Evolutionary conservation across 2,888 invertebrate species (phyloP), one percentile per base, ranked within the genome.

Genomic region (Dryocosmus kuriphilus): DNA sequence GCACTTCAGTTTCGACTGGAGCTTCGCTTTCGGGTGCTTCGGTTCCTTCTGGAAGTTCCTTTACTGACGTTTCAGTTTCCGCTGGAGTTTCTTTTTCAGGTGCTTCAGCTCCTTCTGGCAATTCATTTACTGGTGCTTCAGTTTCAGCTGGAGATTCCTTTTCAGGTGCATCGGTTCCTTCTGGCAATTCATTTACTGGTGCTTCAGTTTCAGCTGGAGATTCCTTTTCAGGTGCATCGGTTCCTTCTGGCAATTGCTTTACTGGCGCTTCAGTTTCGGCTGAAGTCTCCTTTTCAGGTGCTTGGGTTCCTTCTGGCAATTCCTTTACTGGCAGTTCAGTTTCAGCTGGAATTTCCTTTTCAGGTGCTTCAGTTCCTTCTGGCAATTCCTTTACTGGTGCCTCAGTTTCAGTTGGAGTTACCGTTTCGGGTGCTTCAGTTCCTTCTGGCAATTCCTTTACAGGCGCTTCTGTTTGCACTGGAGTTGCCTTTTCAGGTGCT

Each of bases 21-120:
- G 80, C 76, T 83, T 84, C 80, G 76, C 82, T 79, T 55, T 79
- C 74, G n/a, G n/a, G n/a, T 63, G 46, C 78, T 79, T 60, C 80
- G 81, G 75, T 61, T 67, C 22, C 80, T 79, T 76, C 80, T 78
- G 67, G 79, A 82, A 32, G 35, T 77, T 67, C 32, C 19, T 41
- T 55, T 61, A 61, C 51, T 2, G 74, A n/a, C 2, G 19, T 62
- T 46, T 76, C 73, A 22, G 62, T 46, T 57, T 78, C 76, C 19
- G 85, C 82, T 75, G 38, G 22, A 9, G 35, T 16, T n/a, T 67
- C 67, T 14, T 6, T 46, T 35, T 22, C 46, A 24, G 74, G 19
- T n/a, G n/a, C n/a, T n/a, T n/a, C n/a, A n/a, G n/a, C n/a, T n/a
- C n/a, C n/a, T n/a, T n/a, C n/a, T n/a, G n/a, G n/a, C n/a, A n/a